Evolutionary conservation across 2,888 invertebrate genomes (phyloP).

Genomic region (Melanotus villosus): DNA sequence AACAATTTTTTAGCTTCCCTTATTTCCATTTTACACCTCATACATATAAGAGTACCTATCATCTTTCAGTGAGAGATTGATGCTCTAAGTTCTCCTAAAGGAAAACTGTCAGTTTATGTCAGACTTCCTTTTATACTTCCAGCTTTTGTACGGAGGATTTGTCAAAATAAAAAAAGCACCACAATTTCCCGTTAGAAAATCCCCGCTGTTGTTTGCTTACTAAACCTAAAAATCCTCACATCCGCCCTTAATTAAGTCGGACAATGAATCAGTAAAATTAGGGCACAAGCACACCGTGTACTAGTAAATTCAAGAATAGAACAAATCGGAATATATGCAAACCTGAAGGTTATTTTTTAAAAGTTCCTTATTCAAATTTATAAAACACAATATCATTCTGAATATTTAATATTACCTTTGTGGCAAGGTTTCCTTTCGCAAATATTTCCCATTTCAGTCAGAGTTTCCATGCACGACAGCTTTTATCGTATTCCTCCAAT

Average conservation of each 20-base stretch:
- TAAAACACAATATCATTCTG: conserved; percentile 6
- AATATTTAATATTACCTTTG: conserved; percentile 21
- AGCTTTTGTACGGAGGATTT: background rate
- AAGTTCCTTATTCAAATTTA: conserved; percentile 1
- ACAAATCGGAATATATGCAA: background rate
- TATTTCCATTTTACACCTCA: too few species aligned
- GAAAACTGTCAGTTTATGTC: background rate
- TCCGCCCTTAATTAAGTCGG: too few species aligned
- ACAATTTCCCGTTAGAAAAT: too few species aligned
- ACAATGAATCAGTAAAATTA: too few species aligned
- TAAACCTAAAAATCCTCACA: too few species aligned
- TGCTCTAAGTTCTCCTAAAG: conserved; percentile 6
- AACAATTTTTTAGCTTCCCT: too few species aligned
- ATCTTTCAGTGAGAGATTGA: conserved; percentile 9
- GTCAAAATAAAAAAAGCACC: background rate
- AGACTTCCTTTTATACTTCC: background rate
- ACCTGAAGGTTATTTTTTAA: background rate
- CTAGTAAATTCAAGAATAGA: too few species aligned
- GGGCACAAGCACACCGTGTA: too few species aligned
- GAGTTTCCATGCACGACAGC: conserved; percentile 1
- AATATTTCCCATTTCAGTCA: conserved; percentile 20
- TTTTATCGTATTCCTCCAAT: conserved; percentile 20
- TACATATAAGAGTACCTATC: too few species aligned
- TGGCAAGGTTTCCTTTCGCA: background rate
- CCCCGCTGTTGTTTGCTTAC: too few species aligned